These are phyloP conservation scores for Eucera pruinosa DNA, from an alignment of 2,888 invertebrate genomes.

Conservation along the genomic window DNA sequence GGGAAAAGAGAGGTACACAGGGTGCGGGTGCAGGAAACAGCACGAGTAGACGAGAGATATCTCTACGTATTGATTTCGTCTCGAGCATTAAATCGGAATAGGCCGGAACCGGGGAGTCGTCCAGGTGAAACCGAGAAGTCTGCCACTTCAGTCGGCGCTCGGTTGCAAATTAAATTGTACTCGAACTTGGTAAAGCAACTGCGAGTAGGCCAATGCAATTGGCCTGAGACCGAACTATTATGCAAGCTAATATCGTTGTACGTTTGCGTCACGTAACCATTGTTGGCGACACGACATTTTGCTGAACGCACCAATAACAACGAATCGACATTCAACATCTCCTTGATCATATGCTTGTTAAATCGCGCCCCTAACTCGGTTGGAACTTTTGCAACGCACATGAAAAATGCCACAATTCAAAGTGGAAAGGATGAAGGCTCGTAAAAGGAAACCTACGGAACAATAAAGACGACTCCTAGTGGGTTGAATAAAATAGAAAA, in stretches of 20 bases:
- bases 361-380: too few relatives aligned
- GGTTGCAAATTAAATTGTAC: constrained; percentile 64
- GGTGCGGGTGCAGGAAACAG: constrained; percentile 38
- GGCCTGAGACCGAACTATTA: constrained; percentile 58
- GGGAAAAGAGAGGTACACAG: neutral
- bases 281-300: constrained; percentile 38
- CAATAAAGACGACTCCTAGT: too few relatives aligned
- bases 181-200: constrained; percentile 33
- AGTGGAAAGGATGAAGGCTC: neutral
- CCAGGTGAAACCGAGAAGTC: constrained; percentile 62
- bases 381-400: too few relatives aligned
- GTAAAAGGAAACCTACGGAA: neutral
- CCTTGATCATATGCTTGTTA: too few relatives aligned
- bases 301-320: neutral
- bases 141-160: constrained; percentile 34
- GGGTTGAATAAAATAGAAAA: constrained; percentile 10
- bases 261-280: constrained; percentile 42
- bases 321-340: constrained; percentile 1
- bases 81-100: constrained; percentile 71
- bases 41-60: constrained; percentile 60
- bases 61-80: constrained; percentile 76
- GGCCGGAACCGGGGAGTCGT: constrained; percentile 61
- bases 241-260: constrained; percentile 54
- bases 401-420: neutral
- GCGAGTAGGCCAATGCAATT: constrained; percentile 63